phyloP scores from a whole-genome alignment of 2,113 vertebrate species.

The Pachyramphus minor region DNA sequence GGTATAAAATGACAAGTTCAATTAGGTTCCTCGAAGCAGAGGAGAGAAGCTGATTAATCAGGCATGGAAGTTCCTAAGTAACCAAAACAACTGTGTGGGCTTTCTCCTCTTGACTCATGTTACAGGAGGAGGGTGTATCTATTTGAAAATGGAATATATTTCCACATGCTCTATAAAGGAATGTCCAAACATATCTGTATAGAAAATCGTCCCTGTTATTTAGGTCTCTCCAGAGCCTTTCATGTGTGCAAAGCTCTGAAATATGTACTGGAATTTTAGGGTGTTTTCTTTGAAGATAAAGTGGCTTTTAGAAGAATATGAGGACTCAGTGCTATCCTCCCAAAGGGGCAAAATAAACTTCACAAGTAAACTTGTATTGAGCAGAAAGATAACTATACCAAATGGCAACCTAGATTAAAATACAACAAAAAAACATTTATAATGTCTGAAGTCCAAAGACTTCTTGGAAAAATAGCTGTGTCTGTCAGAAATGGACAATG shows the following conservation, averaged over 20 bases:
- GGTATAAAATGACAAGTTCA: conserved; percentile 57
- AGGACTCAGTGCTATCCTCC: background rate
- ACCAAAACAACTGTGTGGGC: conserved; percentile 69
- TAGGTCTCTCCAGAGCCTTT: background rate
- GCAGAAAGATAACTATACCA: background rate
- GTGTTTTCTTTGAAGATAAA: background rate
- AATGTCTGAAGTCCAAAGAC: background rate
- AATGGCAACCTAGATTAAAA: conserved; percentile 13
- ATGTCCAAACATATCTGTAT: conserved; percentile 26
- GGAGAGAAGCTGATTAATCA: conserved; percentile 67
- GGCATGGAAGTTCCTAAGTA: conserved; percentile 69
- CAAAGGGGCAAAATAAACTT: background rate
- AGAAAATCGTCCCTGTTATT: background rate
- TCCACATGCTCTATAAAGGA: conserved; percentile 27
- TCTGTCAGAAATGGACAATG: background rate
- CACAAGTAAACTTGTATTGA: background rate
- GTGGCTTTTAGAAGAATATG: background rate
- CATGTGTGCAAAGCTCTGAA: background rate
- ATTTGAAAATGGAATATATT: conserved; percentile 49
- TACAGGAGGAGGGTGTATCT: conserved; percentile 55
- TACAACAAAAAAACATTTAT: background rate
- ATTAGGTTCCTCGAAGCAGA: conserved; percentile 58
- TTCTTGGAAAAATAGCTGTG: background rate
- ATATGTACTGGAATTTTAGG: background rate
- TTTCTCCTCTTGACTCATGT: conserved; percentile 65